These are phyloP conservation scores for Coenobita brevimanus DNA, from an alignment of 1,140 invertebrate species.

Conservation along the genomic window DNA sequence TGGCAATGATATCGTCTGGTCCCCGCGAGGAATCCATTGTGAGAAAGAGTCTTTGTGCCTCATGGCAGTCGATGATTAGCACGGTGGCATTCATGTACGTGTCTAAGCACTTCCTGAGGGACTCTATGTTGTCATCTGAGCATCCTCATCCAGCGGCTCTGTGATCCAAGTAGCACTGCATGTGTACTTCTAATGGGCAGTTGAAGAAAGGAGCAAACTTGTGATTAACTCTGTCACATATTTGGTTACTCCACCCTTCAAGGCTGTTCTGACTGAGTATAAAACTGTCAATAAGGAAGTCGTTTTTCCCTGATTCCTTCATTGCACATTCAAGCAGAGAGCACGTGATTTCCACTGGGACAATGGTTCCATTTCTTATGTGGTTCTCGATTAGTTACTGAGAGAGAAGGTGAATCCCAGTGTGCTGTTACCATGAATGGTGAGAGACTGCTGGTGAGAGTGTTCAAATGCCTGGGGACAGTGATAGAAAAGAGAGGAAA, in stretches of 20 bases:
- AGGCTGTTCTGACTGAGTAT: conserved; percentile 98
- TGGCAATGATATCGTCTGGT: conserved; percentile 82
- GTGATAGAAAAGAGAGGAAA: too few relatives aligned
- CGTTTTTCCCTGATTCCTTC: conserved; percentile 78
- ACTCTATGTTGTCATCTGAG: conserved; percentile 95
- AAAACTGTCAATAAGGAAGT: conserved; percentile 98
- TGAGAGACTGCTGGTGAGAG: too few relatives aligned
- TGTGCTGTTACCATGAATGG: too few relatives aligned
- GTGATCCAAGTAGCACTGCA: conserved; percentile 86
- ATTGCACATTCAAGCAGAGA: conserved; percentile 84
- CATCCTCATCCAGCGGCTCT: conserved; percentile 92
- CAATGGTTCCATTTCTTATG: conserved; percentile 95
- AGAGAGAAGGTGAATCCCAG: too few relatives aligned
- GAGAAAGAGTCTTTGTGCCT: conserved; percentile 82
- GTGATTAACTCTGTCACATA: conserved; percentile 88
- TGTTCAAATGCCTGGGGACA: too few relatives aligned
- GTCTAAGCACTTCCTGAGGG: conserved; percentile 90
- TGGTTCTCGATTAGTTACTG: conserved; percentile 95
- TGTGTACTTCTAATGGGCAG: conserved; percentile 86
- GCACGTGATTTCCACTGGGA: conserved; percentile 99
- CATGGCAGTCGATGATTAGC: conserved; percentile 94
- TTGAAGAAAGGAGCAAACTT: conserved; percentile 95
- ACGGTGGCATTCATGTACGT: conserved; percentile 93
- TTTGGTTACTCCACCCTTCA: conserved; percentile 92
- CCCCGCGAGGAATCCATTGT: conserved; percentile 83